Base-by-base conservation (phyloP, 2,888 invertebrate species). In the Acleris emargana region DNA sequence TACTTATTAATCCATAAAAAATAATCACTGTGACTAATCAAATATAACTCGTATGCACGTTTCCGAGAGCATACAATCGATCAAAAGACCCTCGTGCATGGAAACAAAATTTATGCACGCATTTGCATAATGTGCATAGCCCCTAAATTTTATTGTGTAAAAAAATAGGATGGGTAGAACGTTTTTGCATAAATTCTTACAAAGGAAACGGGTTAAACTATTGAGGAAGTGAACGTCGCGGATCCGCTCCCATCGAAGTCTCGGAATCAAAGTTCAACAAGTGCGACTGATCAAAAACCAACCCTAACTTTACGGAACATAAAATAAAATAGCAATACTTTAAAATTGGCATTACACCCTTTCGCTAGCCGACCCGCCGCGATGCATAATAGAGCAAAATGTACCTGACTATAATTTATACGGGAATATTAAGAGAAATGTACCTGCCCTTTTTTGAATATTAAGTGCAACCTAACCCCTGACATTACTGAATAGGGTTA, bases 371-470 rank as follows among this genome's bases (percentile, higher is more conserved):
- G 69, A 74, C 77, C 84, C 80, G 73, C 72, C 74, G 85, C 83
- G 82, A 77, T 83, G 83, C 86, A 92, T 90, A 92, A 92, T 90
- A 88, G 80, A 82, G 79, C 82, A 85, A 88, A 91, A 89, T 92
- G 91, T 93, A 93, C 93, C 93, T 93, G 93, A 91, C 89, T 92
- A 86, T 93, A 93, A 93, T 93, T 93, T 93, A 93, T 93, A 91
- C 93, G 89, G 91, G 88, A 92, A 89, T 91, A 91, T 92, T 92
- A 89, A 88, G 88, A 89, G 89, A 89, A 91, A 92, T 91, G 93
- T 93, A 93, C 93, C 93, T 93, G 93, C 93, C 93, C 91, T 93
- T 88, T 64, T 87, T 87, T 89, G 92, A 92, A 93, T 93, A 91
- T 92, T 93, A 92, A 93, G 91, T 93, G 92, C 89, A 93, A 93